Percentiles rank a stretch among this genome's conserved stretches.
Conservation (phyloP, 2,888 invertebrate genomes). For the Azorinus chamasolen region DNA sequence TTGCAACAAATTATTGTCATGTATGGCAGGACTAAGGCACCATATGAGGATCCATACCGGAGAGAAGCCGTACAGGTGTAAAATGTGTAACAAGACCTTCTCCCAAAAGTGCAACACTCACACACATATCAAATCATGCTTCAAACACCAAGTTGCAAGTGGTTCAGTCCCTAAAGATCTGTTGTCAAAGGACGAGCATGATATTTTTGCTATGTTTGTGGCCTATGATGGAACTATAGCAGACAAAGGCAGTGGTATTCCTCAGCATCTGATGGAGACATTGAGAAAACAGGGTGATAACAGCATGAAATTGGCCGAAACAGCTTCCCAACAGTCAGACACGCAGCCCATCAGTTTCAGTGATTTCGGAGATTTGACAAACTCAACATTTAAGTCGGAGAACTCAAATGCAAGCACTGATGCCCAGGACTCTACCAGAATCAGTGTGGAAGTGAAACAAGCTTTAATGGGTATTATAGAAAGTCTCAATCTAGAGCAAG, state of each 20-base stretch:
- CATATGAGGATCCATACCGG: constrained; percentile 60
- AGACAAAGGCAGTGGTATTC: neutral
- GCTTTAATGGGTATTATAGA: constrained; percentile 49
- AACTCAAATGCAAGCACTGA: constrained; percentile 2
- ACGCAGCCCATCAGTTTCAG: neutral
- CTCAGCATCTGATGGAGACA: too few species aligned
- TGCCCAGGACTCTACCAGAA: constrained; percentile 19
- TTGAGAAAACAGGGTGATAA: neutral
- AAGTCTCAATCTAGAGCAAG: constrained; percentile 14
- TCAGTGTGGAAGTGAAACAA: constrained; percentile 51
- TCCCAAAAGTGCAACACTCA: constrained; percentile 61
- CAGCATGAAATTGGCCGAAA: neutral
- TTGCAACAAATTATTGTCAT: constrained; percentile 48
- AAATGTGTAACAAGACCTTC: constrained; percentile 49
- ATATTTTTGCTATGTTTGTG: constrained; percentile 41
- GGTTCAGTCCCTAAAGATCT: constrained; percentile 38
- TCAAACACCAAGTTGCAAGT: constrained; percentile 30
- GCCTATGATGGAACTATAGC: constrained; percentile 21
- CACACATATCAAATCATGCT: constrained; percentile 57
- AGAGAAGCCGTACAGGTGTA: constrained; percentile 50
- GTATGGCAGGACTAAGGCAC: constrained; percentile 48
- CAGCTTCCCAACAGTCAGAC: neutral
- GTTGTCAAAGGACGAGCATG: constrained; percentile 35
- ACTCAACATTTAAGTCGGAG: constrained; percentile 6
- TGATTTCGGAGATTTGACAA: constrained; percentile 1